Evolutionary conservation across 2,888 invertebrate genomes (phyloP), one percentile per base, ranked within the genome.

Genomic region (Xestia sexstrigata): DNA sequence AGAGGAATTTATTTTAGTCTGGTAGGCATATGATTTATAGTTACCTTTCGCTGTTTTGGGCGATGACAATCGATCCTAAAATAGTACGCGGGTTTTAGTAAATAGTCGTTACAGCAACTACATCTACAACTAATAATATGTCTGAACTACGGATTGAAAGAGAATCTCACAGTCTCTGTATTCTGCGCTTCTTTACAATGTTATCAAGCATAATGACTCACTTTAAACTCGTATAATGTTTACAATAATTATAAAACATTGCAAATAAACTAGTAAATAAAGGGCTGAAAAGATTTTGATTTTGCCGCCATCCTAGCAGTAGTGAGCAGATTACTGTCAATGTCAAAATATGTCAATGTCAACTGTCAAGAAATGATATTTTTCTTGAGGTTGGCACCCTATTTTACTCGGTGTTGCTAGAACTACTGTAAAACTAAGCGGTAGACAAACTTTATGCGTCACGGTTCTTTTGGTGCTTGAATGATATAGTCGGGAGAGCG

Each of bases 31-130:
- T 72, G 78, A 83, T 86, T 82, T 86, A 60, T 82, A 69, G 79
- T 84, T 88, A 88, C 88, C 88, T 89, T 89, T 89, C 81, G 76
- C 86, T 87, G 88, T 88, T 91, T 90, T 85, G 84, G 84, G 83
- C 86, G 88, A 90, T 90, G 91, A 91, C 91, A 91, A 90, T 89
- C 72, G 87, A 60, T 88, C 87, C 79, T 79, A 87, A 90, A 91
- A 90, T 91, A 91, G 86, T 86, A 69, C 75, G 68, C 35, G 63
- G 30, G 76, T 49, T 78, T 75, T 79, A 73, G 52, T 72, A 78
- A 80, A 76, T 72, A 70, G 52, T 69, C 2, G 62, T 52, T n/a
- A 49, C 26, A 65, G 23, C 45, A 70, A 71, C 30, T 72, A 81
- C 23, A 15, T 3, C n/a, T 65, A 39, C n/a, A 55, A 71, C 39